phyloP scores from a whole-genome alignment of 2,797 vertebrate genomes.

The Clarias pachynema region DNA sequence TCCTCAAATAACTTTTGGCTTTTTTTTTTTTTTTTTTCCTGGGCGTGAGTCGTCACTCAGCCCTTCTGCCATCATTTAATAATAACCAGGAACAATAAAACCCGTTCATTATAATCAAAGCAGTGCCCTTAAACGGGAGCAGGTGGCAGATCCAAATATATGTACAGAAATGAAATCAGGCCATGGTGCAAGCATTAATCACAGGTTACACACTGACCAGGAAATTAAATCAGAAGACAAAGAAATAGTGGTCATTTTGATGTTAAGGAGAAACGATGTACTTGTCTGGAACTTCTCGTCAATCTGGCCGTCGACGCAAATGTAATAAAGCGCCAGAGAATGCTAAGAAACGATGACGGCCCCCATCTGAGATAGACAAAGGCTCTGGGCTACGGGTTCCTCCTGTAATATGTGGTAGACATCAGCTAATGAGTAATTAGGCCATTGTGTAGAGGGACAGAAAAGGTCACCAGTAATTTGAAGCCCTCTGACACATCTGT shows the following conservation, averaged over 20 bases:
- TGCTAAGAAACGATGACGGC: conserved; percentile 55
- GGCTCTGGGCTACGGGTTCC: conserved; percentile 44
- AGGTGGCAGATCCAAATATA: conserved; percentile 36
- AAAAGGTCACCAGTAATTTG: conserved; percentile 70
- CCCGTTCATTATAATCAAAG: conserved; percentile 59
- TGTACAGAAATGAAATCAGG: conserved; percentile 47
- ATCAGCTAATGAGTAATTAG: conserved; percentile 70
- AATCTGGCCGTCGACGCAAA: conserved; percentile 62
- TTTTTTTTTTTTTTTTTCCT: conserved; percentile 24
- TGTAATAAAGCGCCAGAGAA: conserved; percentile 57
- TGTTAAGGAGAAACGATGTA: conserved; percentile 46
- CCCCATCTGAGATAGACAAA: conserved; percentile 58
- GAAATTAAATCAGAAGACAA: conserved; percentile 61
- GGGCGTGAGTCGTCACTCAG: conserved; percentile 25
- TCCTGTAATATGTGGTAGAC: conserved; percentile 61
- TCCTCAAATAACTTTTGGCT: conserved; percentile 18
- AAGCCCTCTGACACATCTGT: conserved; percentile 68
- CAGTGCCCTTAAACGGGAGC: conserved; percentile 45
- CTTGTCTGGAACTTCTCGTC: conserved; percentile 55
- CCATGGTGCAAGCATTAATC: conserved; percentile 54
- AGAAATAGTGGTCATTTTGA: conserved; percentile 50
- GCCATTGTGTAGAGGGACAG: conserved; percentile 62
- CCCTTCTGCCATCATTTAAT: conserved; percentile 46
- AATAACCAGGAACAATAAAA: conserved; percentile 57
- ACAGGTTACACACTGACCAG: conserved; percentile 49